phyloP scores from a whole-genome alignment of 2,113 vertebrate species.

The Gymnarchus niloticus region DNA sequence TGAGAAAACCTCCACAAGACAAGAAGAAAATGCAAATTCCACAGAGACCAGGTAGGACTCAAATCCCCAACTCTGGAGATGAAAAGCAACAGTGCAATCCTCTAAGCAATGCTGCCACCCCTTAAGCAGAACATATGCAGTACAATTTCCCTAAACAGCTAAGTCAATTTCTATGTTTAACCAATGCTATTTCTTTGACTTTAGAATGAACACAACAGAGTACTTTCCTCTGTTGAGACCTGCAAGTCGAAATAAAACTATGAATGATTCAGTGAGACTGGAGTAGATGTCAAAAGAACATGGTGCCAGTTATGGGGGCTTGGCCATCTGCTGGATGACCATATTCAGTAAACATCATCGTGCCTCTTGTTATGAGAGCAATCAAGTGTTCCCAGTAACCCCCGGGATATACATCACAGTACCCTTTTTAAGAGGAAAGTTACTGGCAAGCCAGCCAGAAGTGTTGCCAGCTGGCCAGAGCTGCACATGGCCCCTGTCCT shows the following conservation, averaged over 20 bases:
- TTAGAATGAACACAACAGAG: not conserved
- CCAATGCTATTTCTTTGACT: not conserved
- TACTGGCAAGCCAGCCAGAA: not conserved
- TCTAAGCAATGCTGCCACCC: too few relatives aligned
- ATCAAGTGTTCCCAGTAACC: not conserved
- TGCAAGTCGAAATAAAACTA: not conserved
- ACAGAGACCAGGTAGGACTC: too few relatives aligned
- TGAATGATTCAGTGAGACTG: not conserved
- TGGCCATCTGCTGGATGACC: not conserved
- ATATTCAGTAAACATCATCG: conserved; percentile 5
- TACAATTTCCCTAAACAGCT: not conserved
- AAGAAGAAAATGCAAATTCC: too few relatives aligned
- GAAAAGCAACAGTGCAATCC: too few relatives aligned
- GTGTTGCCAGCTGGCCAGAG: not conserved
- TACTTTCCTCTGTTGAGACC: not conserved
- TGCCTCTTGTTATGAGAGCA: not conserved
- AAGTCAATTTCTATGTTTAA: not conserved
- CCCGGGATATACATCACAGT: not conserved
- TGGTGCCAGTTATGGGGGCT: not conserved
- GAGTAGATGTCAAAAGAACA: not conserved
- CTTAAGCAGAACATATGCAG: too few relatives aligned
- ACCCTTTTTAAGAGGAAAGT: not conserved
- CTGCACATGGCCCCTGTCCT: not conserved
- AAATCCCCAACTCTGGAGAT: too few relatives aligned
- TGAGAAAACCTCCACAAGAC: too few relatives aligned